Conservation (phyloP, 2,113 vertebrate species). For the Myrmophylax atrothorax region DNA sequence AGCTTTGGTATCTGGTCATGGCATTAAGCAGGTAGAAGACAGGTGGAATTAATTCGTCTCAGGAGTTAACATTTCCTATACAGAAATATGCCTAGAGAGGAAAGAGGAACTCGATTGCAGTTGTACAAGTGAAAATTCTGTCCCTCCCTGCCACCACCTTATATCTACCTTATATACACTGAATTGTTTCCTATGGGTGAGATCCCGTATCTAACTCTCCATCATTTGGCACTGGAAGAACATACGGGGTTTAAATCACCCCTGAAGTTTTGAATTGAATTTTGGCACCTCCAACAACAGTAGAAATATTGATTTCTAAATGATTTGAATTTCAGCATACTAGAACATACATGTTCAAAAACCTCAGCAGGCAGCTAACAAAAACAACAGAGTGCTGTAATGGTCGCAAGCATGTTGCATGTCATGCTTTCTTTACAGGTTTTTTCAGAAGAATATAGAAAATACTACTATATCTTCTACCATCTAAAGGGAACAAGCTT, state of each 20-base stretch:
- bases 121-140: background rate
- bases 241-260: background rate
- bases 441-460: background rate
- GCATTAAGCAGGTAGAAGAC: background rate
- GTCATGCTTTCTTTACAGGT: background rate
- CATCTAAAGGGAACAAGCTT: background rate
- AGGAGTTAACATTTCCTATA: background rate
- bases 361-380: background rate
- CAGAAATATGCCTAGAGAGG: background rate
- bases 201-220: background rate
- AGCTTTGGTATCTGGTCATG: background rate
- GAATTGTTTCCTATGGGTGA: background rate
- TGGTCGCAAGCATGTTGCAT: rapidly evolving
- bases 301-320: background rate
- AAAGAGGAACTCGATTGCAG: background rate
- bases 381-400: background rate
- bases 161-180: background rate
- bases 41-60: background rate
- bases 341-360: background rate
- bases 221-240: background rate
- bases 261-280: background rate
- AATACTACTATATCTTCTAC: background rate
- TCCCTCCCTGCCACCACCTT: background rate
- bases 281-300: background rate
- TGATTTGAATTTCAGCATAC: background rate